Percentiles rank a stretch among this genome's conserved stretches.
Conservation (phyloP, 1,140 invertebrate genomes). For the Doryteuthis pealeii region DNA sequence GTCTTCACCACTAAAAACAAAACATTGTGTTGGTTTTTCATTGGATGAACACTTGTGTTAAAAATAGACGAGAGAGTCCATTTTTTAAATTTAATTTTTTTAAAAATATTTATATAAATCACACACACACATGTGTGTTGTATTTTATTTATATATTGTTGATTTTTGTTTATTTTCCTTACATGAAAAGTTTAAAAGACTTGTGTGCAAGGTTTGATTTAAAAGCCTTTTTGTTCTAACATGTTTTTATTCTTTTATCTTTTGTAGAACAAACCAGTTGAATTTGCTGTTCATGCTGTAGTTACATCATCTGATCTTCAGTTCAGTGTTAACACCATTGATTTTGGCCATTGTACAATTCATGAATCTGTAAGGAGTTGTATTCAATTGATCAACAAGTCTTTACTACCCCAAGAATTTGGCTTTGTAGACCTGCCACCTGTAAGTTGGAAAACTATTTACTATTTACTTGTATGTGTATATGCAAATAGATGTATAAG, state of each 20-base stretch:
- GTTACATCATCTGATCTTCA: slow-evolving; percentile 58
- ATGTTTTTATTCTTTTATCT: slow-evolving; percentile 12
- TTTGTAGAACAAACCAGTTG: slow-evolving; percentile 51
- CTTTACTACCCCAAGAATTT: slow-evolving; percentile 59
- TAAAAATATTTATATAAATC: no score
- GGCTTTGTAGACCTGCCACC: slow-evolving; percentile 59
- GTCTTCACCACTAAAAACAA: no score
- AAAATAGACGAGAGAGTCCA: no score
- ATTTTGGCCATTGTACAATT: slow-evolving; percentile 59
- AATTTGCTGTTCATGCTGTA: slow-evolving; percentile 57
- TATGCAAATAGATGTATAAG: no score
- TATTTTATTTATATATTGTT: no score
- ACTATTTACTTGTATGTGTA: neutral
- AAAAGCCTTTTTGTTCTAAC: neutral
- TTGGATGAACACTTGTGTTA: no score
- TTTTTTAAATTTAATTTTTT: no score
- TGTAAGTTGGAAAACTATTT: slow-evolving; percentile 35
- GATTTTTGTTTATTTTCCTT: neutral
- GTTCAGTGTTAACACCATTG: slow-evolving; percentile 53
- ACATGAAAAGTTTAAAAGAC: neutral
- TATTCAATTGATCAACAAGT: slow-evolving; percentile 56
- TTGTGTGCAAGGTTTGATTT: neutral
- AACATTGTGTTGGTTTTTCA: no score
- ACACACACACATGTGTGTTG: no score
- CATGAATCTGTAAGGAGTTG: slow-evolving; percentile 52